Evolutionary conservation across 2,113 vertebrate species (phyloP), one percentile per base, ranked within the genome.

Genomic region (human (Homo sapiens)): DNA sequence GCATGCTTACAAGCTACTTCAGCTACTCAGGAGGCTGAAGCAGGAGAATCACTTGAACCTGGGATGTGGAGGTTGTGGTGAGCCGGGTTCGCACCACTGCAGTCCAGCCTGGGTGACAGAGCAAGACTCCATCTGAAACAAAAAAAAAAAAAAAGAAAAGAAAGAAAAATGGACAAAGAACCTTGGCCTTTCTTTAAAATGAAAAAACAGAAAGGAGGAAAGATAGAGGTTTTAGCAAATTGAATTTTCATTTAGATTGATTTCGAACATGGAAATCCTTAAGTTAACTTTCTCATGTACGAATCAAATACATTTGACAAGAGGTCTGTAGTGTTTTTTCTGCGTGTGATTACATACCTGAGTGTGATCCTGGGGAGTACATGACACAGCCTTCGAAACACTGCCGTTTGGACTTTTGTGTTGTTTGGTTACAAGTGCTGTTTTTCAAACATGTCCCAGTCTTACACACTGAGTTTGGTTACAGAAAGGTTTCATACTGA

Each of bases 161-260:
- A 55, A 55, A 18, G 70, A 72, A 38, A 72, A 22, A 10, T 38
- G 68, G n/a, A n/a, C 38, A 40, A n/a, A 40, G 38, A 22, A 5
- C 59, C 22, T 14, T 81, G 75, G 22, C 43, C 35, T 96, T 97
- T 79, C 84, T 82, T 50, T 72, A 89, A 89, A 83, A 64, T 64
- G 48, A 38, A 82, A 38, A 94, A 93, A 22, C 52, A 10, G 32
- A 70, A 50, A 75, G 50, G 48, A 68, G 13, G 76, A 85, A 91
- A 94, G 45, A 61, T 66, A 23, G 45, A 30, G 17, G 94, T 97
- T 86, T 96, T 90, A 97, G 72, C 82, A 92, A 70, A 85, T 50
- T 88, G 64, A 57, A 57, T 80, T 78, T 97, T 73, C 35, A 14
- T 68, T 59, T 64, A 38, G 35, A 38, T 86, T 94, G 82, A 66